A percentile compares a stretch with the other conserved stretches of the same genome.
These are phyloP conservation scores for Coracias cyanogaster DNA, from an alignment of 2,797 vertebrate genomes.

Conservation along the genomic window DNA sequence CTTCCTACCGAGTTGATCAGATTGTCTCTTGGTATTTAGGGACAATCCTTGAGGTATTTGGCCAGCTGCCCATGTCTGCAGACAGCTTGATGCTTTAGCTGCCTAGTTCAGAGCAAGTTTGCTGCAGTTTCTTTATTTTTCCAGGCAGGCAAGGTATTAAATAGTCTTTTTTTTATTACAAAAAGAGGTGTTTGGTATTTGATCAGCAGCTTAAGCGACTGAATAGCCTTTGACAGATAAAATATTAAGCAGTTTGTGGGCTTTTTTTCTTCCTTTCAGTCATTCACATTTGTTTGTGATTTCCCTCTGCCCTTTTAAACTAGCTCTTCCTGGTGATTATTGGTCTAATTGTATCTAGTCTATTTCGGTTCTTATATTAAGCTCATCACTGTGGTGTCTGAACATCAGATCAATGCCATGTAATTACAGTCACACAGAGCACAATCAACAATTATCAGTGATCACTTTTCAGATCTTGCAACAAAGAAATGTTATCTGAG, in stretches of 20 bases:
- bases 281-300: constrained; percentile 30
- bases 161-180: background rate
- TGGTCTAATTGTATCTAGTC: constrained; percentile 71
- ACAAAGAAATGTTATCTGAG: constrained; percentile 71
- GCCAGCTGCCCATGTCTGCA: background rate
- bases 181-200: background rate
- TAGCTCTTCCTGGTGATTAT: constrained; percentile 53
- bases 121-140: background rate
- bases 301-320: constrained; percentile 52
- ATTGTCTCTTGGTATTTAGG: constrained; percentile 14
- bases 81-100: background rate
- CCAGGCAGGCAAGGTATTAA: background rate
- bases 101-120: background rate
- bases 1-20: background rate
- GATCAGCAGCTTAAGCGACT: background rate
- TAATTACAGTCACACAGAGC: constrained; percentile 75
- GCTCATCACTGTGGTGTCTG: constrained; percentile 57
- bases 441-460: constrained; percentile 76
- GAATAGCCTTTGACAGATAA: background rate
- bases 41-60: constrained; percentile 6
- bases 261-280: background rate
- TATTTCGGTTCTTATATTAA: constrained; percentile 46
- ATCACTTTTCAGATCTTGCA: constrained; percentile 74
- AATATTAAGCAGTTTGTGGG: background rate
- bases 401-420: constrained; percentile 70